These are phyloP conservation scores for Parazoanthus swiftii DNA, from an alignment of 92 coral and sea anemone species.

Conservation along the genomic window DNA sequence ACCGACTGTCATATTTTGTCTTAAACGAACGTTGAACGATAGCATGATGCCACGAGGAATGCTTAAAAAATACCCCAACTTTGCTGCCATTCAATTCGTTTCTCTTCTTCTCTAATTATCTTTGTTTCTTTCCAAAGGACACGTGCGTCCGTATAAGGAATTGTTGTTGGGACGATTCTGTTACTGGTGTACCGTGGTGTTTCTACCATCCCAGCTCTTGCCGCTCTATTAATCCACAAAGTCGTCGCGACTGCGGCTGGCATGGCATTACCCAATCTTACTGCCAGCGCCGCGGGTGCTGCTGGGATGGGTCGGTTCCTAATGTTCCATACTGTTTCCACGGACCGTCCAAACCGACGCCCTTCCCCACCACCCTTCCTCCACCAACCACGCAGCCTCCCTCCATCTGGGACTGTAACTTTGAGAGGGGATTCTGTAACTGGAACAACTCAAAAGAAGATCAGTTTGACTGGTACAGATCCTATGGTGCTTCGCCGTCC, in stretches of 20 bases:
- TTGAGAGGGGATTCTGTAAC: constrained; percentile 71
- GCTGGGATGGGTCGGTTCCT: constrained; percentile 88
- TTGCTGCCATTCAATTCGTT: too few relatives aligned
- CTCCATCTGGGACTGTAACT: constrained; percentile 86
- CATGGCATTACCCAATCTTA: constrained; percentile 56
- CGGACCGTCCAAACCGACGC: constrained; percentile 91
- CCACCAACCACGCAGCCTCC: constrained; percentile 88
- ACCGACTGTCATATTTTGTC: too few relatives aligned
- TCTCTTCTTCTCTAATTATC: background rate
- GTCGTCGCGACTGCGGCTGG: constrained; percentile 75
- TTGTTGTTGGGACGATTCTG: constrained; percentile 90
- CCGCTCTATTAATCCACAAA: constrained; percentile 64
- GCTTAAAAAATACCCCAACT: too few relatives aligned
- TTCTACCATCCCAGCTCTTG: constrained; percentile 97
- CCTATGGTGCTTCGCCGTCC: constrained; percentile 65
- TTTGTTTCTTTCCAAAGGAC: background rate
- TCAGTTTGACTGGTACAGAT: constrained; percentile 73
- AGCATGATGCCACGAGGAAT: too few relatives aligned
- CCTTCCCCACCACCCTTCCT: constrained; percentile 91
- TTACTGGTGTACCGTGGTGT: constrained; percentile 82
- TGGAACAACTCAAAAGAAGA: constrained; percentile 91
- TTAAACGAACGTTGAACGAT: too few relatives aligned
- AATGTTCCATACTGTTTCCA: constrained; percentile 85
- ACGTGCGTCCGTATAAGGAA: constrained; percentile 63
- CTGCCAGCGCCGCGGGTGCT: constrained; percentile 80